phyloP scores from a whole-genome alignment of 2,797 vertebrate species.

The Hydrocynus forskahlii region DNA sequence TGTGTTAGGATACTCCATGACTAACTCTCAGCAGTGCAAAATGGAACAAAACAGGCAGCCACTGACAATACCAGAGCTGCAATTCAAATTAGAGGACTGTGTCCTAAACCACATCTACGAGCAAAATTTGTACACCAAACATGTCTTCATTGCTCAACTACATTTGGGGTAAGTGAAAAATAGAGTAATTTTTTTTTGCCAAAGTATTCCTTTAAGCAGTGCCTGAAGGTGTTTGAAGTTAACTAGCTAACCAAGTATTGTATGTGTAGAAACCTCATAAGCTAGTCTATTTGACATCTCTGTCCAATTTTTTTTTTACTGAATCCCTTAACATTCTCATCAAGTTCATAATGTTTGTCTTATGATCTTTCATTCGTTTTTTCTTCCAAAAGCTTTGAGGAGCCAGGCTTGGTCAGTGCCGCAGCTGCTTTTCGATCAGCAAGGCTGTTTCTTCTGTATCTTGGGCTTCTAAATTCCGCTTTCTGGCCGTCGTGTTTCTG shows the following conservation, averaged over 20 bases:
- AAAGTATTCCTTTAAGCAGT: too few relatives aligned
- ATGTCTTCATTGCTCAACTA: too few relatives aligned
- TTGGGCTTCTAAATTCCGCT: constrained; percentile 63
- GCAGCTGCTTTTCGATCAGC: constrained; percentile 22
- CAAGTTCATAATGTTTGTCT: neutral
- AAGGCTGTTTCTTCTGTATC: constrained; percentile 1
- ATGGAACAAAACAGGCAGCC: too few relatives aligned
- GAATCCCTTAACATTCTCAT: neutral
- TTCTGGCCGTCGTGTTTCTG: constrained; percentile 71
- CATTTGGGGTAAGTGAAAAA: too few relatives aligned
- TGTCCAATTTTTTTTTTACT: neutral
- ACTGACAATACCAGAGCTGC: too few relatives aligned
- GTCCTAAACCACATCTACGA: too few relatives aligned
- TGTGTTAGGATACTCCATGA: too few relatives aligned
- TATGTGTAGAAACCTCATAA: neutral
- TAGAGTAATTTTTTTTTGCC: too few relatives aligned
- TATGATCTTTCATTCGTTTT: neutral
- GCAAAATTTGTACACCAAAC: too few relatives aligned
- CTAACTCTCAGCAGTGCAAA: too few relatives aligned
- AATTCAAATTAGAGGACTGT: too few relatives aligned
- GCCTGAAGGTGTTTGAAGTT: too few relatives aligned
- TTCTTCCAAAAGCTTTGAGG: constrained; percentile 8
- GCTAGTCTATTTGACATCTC: neutral
- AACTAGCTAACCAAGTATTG: neutral
- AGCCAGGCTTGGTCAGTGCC: neutral